These are phyloP conservation scores for Ophion ellenae DNA, from an alignment of 2,888 invertebrate genomes.

Conservation along the genomic window DNA sequence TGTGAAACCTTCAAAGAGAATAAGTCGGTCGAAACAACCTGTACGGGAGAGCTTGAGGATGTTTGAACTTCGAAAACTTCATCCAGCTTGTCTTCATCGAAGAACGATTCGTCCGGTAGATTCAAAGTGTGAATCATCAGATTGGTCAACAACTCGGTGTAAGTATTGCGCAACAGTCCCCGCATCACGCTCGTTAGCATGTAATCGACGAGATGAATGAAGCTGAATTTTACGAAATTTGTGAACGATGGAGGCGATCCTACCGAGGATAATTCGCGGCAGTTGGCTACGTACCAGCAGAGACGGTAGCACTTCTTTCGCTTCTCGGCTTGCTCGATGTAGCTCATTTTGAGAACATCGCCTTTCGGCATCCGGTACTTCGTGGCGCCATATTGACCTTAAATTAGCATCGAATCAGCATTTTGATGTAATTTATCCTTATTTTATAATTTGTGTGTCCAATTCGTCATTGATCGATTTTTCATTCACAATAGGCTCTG, in stretches of 20 bases:
- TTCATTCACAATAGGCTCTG: neutral
- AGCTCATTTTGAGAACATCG: constrained; percentile 88
- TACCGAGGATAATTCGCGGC: neutral
- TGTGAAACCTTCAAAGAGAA: neutral
- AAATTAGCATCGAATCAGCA: neutral
- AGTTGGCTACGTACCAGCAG: constrained; percentile 86
- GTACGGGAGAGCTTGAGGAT: constrained; percentile 82
- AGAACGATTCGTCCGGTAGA: constrained; percentile 84
- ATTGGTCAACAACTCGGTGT: constrained; percentile 85
- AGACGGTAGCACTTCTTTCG: constrained; percentile 91
- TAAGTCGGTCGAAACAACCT: constrained; percentile 77
- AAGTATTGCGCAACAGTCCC: constrained; percentile 87
- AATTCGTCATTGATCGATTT: neutral
- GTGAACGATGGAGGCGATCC: neutral
- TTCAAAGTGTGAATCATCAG: constrained; percentile 85
- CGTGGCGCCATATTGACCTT: constrained; percentile 70
- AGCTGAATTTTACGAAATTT: constrained; percentile 83
- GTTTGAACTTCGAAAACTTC: constrained; percentile 84
- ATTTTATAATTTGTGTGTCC: neutral
- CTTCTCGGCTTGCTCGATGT: constrained; percentile 94
- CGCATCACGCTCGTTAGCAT: constrained; percentile 89
- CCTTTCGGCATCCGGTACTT: constrained; percentile 76
- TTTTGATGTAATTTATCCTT: neutral
- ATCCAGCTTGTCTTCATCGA: constrained; percentile 83
- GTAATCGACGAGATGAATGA: constrained; percentile 89